Percentiles rank a stretch among this genome's conserved stretches.
phyloP scores from a whole-genome alignment of 2,888 invertebrate genomes.

The Pyrrhosoma nymphula region DNA sequence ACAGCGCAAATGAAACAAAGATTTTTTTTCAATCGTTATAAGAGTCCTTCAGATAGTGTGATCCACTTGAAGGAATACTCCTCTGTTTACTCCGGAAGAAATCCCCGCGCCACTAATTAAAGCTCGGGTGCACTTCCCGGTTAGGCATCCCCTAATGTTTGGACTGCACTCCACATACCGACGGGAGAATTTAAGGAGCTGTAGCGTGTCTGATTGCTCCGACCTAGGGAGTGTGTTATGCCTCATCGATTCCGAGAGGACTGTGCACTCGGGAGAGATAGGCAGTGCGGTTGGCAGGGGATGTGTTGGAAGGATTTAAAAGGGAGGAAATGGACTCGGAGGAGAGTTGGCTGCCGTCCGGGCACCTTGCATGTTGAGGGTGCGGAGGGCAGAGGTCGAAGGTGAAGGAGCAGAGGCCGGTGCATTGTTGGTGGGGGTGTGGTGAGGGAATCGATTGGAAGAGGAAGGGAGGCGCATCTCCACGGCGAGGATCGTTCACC shows the following conservation, averaged over 20 bases:
- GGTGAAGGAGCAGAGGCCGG: not conserved
- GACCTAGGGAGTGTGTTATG: not conserved
- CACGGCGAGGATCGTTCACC: not conserved
- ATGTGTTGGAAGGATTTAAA: not conserved
- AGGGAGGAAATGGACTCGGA: not conserved
- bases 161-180: conserved; percentile 3
- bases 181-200: not conserved
- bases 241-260: not conserved
- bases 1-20: not conserved
- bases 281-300: not conserved
- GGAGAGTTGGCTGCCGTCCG: not conserved
- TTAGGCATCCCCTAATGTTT: not conserved
- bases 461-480: not conserved
- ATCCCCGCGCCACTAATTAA: not conserved
- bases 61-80: not conserved
- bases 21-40: not conserved
- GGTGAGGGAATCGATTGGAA: not conserved
- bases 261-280: not conserved
- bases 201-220: not conserved
- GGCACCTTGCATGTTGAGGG: not conserved
- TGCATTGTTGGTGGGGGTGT: not conserved
- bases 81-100: not conserved
- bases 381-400: not conserved
- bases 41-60: not conserved
- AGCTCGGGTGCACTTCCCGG: not conserved